phyloP scores from a whole-genome alignment of 64 coral and sea anemone species.

The Actinia tenebrosa region DNA sequence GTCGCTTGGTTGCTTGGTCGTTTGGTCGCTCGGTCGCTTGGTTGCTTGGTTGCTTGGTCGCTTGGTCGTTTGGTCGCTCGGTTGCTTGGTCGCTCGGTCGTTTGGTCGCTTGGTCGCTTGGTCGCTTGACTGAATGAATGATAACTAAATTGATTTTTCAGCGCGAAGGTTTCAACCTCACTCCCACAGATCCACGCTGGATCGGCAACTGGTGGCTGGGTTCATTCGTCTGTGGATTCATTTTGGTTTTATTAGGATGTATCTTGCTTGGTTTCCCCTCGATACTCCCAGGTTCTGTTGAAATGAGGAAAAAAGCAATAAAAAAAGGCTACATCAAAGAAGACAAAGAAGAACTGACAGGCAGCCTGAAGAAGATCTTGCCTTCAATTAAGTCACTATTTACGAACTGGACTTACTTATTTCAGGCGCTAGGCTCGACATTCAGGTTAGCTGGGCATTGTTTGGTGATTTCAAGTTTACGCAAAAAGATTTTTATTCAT shows the following conservation, averaged over 20 bases:
- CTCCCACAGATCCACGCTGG: constrained; percentile 53
- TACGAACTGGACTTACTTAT: constrained; percentile 74
- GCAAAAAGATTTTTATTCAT: no score
- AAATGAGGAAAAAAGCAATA: constrained; percentile 54
- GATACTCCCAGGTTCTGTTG: constrained; percentile 55
- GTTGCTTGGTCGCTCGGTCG: no score
- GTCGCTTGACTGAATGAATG: no score
- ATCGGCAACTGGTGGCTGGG: constrained; percentile 96
- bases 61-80: no score
- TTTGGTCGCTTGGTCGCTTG: no score
- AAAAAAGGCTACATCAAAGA: constrained; percentile 59
- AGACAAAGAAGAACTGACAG: constrained; percentile 34
- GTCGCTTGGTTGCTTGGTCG: no score
- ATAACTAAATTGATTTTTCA: not conserved
- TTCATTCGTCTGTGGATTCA: constrained; percentile 24
- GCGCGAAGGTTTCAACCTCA: constrained; percentile 44
- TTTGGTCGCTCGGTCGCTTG: no score
- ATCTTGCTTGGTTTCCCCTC: constrained; percentile 60
- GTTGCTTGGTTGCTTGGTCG: no score
- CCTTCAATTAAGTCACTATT: constrained; percentile 57
- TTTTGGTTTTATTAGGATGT: constrained; percentile 24
- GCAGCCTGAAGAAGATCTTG: constrained; percentile 48
- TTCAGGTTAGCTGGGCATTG: not conserved
- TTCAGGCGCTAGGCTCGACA: constrained; percentile 50
- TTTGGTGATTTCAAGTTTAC: no score